phyloP scores from a whole-genome alignment of 1,140 invertebrate species.

The Trigoniulus corallinus region DNA sequence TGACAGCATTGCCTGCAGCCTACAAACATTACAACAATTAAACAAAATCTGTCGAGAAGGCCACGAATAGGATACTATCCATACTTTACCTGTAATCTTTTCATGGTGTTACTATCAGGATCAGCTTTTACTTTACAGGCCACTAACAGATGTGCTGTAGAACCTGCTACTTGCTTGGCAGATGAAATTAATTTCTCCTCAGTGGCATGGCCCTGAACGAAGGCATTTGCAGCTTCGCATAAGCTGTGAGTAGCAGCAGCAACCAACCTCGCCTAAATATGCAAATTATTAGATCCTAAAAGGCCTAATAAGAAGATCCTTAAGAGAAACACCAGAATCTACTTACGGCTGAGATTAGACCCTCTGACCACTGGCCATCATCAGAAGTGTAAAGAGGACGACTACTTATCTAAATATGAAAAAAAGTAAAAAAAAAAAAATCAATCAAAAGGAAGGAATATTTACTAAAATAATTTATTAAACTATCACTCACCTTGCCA shows the following conservation, averaged over 20 bases:
- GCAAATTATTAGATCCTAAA: background rate
- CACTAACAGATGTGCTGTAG: constrained; percentile 89
- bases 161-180: constrained; percentile 92
- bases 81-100: constrained; percentile 51
- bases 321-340: too few species aligned
- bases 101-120: constrained; percentile 78
- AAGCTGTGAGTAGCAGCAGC: constrained; percentile 93
- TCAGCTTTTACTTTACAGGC: constrained; percentile 98
- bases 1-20: constrained; percentile 90
- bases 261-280: constrained; percentile 54
- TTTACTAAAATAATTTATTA: constrained; percentile 8
- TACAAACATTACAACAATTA: constrained; percentile 24
- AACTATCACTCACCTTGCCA: constrained; percentile 32
- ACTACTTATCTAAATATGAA: constrained; percentile 43
- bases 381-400: constrained; percentile 65
- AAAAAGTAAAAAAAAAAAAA: background rate
- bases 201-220: constrained; percentile 84
- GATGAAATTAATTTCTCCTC: constrained; percentile 94
- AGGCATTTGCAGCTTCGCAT: constrained; percentile 89
- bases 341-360: constrained; percentile 74
- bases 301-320: background rate
- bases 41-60: background rate
- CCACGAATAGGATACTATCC: background rate
- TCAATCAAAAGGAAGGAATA: background rate
- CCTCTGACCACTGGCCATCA: constrained; percentile 98